Percentiles rank a stretch among this genome's conserved stretches.
phyloP scores from a whole-genome alignment of 1,140 invertebrate genomes.

The Aphaenogaster ashmeadi region DNA sequence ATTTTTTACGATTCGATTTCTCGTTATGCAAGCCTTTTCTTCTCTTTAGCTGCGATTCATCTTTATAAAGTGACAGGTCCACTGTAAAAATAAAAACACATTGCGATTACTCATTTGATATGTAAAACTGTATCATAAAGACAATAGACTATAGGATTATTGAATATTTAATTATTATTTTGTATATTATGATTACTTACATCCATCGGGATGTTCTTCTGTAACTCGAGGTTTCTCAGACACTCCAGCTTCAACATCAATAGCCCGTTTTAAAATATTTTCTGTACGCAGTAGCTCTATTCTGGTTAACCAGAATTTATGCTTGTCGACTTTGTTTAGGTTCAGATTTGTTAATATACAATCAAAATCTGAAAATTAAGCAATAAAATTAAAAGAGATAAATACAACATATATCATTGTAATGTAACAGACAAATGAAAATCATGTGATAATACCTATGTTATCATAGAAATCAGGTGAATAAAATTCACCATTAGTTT shows the following conservation, averaged over 20 bases:
- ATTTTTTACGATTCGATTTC: conserved; percentile 82
- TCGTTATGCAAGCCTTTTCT: conserved; percentile 85
- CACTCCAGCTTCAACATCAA: conserved; percentile 93
- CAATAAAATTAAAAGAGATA: conserved; percentile 45
- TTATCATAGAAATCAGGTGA: conserved; percentile 96
- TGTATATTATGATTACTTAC: conserved; percentile 88
- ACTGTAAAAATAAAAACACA: conserved; percentile 87
- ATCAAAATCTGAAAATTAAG: conserved; percentile 92
- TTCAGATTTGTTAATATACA: conserved; percentile 95
- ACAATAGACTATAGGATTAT: conserved; percentile 31
- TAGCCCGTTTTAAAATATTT: conserved; percentile 94
- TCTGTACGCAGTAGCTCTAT: conserved; percentile 92
- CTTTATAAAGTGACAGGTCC: conserved; percentile 93
- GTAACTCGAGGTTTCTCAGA: conserved; percentile 90
- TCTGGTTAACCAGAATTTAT: conserved; percentile 91
- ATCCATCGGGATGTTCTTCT: conserved; percentile 95
- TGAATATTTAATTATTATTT: neutral
- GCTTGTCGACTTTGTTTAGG: conserved; percentile 91
- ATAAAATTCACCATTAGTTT: conserved; percentile 91
- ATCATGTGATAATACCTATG: conserved; percentile 89
- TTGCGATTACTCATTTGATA: neutral
- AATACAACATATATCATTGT: neutral
- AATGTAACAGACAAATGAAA: conserved; percentile 1
- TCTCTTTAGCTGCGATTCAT: conserved; percentile 93
- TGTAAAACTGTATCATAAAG: neutral